Percentiles rank a stretch among this genome's conserved stretches.
Evolutionary conservation across 2,113 vertebrate genomes (phyloP).

Genomic region (Smithornis capensis): DNA sequence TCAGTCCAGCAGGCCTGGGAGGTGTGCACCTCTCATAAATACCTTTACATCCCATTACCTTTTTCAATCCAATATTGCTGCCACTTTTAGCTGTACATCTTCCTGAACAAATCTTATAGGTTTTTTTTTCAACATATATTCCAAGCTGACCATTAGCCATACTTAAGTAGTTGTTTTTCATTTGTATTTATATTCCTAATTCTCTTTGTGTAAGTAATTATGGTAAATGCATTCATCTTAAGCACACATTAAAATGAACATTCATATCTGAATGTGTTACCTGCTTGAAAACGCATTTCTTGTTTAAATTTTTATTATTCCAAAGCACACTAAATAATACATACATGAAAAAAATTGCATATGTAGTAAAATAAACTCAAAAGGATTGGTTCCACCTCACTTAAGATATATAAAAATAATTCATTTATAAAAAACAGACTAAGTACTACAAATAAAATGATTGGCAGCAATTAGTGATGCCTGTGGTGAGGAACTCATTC

Average conservation of each 20-base stretch:
- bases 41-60: neutral
- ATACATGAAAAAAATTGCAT: neutral
- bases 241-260: neutral
- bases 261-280: neutral
- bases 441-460: neutral
- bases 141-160: neutral
- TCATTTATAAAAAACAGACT: neutral
- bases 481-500: neutral
- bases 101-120: neutral
- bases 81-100: neutral
- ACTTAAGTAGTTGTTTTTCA: neutral
- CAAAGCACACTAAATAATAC: neutral
- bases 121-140: neutral
- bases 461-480: neutral
- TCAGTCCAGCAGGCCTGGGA: neutral
- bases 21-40: neutral
- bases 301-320: neutral
- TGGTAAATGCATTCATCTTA: neutral
- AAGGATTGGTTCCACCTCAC: neutral
- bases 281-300: neutral
- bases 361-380: neutral
- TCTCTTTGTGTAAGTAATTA: neutral
- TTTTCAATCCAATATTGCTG: neutral
- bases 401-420: neutral
- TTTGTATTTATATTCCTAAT: neutral